Conservation (phyloP, 2,888 invertebrate species). For the Esperia sulphurella region DNA sequence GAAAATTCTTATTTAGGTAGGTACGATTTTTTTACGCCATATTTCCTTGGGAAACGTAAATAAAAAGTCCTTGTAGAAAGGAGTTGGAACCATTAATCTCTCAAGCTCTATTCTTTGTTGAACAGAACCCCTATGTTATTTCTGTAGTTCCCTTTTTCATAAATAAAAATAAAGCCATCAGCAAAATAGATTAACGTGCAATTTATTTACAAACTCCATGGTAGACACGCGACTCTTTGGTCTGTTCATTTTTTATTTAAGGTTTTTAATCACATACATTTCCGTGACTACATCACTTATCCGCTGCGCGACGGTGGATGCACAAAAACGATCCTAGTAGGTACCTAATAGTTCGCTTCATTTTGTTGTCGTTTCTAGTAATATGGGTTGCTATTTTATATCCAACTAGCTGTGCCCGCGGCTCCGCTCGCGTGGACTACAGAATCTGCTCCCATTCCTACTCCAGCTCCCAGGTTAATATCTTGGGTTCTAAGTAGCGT, state of each 20-base stretch:
- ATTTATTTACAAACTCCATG: slow-evolving; percentile 10
- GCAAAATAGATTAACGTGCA: slow-evolving; percentile 6
- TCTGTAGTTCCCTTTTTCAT: background rate
- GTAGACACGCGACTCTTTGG: slow-evolving; percentile 10
- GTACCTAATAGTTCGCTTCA: too few species aligned
- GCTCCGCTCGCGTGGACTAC: too few species aligned
- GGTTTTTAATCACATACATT: slow-evolving; percentile 55
- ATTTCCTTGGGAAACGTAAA: background rate
- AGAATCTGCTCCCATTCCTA: too few species aligned
- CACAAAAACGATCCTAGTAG: slow-evolving; percentile 40
- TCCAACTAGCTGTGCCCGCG: too few species aligned
- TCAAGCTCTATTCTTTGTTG: background rate
- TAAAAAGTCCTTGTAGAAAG: background rate
- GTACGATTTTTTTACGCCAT: background rate
- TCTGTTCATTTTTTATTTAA: slow-evolving; percentile 13
- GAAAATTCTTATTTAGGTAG: too few species aligned
- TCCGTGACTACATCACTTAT: slow-evolving; percentile 56
- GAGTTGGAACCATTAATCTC: slow-evolving; percentile 3
- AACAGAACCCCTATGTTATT: background rate
- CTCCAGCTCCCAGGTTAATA: too few species aligned
- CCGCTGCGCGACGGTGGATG: slow-evolving; percentile 18
- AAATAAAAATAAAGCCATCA: slow-evolving; percentile 11
- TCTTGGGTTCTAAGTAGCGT: too few species aligned
- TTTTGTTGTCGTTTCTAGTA: too few species aligned
- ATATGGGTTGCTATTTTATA: too few species aligned